Conservation (phyloP, 1,140 invertebrate genomes). For the Arctopsyche grandis region DNA sequence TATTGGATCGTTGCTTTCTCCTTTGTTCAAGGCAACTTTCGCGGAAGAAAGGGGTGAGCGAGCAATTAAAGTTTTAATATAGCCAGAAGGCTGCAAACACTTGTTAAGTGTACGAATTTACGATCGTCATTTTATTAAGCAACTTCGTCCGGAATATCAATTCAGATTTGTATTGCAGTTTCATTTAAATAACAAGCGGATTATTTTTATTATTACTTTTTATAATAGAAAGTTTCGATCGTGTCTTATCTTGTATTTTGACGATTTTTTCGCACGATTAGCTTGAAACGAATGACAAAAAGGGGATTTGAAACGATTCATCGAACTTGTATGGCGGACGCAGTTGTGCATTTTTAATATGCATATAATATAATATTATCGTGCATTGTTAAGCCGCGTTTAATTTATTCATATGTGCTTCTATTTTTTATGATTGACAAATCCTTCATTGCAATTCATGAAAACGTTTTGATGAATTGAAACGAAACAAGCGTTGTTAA, state of each 20-base stretch:
- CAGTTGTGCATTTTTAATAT: conserved; percentile 14
- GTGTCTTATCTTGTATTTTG: conserved; percentile 10
- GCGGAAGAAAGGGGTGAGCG: conserved; percentile 8
- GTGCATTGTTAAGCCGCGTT: background rate
- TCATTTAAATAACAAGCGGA: no score
- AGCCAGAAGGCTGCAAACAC: conserved; percentile 21
- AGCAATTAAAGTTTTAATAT: conserved; percentile 46
- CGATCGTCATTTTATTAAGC: conserved; percentile 7
- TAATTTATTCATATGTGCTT: conserved; percentile 10
- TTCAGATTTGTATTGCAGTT: no score
- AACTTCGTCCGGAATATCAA: no score
- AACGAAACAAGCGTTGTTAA: background rate
- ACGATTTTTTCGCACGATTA: conserved; percentile 15
- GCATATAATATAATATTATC: background rate
- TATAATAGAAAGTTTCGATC: background rate
- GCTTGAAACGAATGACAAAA: no score
- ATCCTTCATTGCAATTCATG: conserved; percentile 19
- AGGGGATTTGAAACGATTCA: background rate
- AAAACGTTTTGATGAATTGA: conserved; percentile 11
- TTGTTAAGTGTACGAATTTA: conserved; percentile 34
- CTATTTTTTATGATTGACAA: conserved; percentile 20
- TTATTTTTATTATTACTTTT: no score
- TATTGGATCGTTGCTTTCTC: background rate
- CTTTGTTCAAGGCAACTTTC: background rate
- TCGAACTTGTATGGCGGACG: background rate